Base-by-base conservation (phyloP, 2,797 vertebrate species). In the Gadopsis marmoratus region DNA sequence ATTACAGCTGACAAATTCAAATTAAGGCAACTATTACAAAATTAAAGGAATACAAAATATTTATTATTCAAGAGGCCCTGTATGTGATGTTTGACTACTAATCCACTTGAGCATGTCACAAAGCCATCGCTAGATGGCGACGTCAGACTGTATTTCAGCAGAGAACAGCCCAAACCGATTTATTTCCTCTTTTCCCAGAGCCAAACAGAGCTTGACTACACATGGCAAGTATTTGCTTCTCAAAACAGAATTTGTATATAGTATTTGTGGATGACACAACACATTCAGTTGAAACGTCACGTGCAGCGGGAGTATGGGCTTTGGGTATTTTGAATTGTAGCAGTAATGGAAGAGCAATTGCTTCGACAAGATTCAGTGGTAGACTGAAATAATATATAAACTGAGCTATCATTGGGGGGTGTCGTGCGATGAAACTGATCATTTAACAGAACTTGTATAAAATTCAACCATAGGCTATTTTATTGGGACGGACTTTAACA, bases 401-500 rank as follows among this genome's bases (percentile, higher is more conserved):
- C 10, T 17, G 45, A 53, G 43, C 16, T 19, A 23, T 58, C 6
- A 61, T 5, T 10, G 53, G 47, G 53, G 47, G n/a, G 41, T 17
- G 16, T 55, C 13, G 56, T 55, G n/a, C 21, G 16, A 21, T 21
- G 7, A 48, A 19, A 21, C 47, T 2, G 29, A 45, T 45, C 31
- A 7, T 81, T 53, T 17, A 74, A 37, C 47, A 82, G 26, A 73
- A 81, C 51, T 37, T 78, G 33, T 56, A 77, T 86, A 66, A 73
- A 88, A 81, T 81, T 87, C 81, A 89, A 87, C 68, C 81, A 90
- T 39, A 78, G 88, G 91, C 81, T 80, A 63, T 89, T 95, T 95
- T 95, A 94, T 92, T 94, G 75, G 83, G 70, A 91, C 83, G 83
- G 84, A 91, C 86, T 88, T 86, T 60, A 82, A 92, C 90, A 91